Base-by-base conservation (phyloP, 1,140 invertebrate species). In the Orussus abietinus region DNA sequence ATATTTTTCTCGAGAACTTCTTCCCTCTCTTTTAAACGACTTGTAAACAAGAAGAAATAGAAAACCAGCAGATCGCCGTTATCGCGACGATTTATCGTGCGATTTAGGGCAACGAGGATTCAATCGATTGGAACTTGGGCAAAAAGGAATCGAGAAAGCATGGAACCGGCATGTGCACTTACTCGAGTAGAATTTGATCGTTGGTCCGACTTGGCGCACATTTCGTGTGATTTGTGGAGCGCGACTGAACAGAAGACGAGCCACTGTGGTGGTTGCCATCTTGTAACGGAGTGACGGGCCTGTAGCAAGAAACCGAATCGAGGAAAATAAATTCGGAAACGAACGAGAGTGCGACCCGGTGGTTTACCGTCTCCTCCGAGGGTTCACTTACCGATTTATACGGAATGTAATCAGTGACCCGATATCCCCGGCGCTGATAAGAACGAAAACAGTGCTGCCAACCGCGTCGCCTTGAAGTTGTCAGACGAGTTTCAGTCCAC, bases 131-230 rank as follows among this genome's bases (percentile, higher is more conserved):
- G n/a, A n/a, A n/a, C n/a, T n/a, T n/a, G n/a, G n/a, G n/a, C n/a
- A n/a, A n/a, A n/a, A n/a, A n/a, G n/a, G n/a, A 25, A 6, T 7
- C 6, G n/a, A 25, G n/a, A 25, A 25, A 25, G n/a, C 22, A 25
- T 7, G 22, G n/a, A 25, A 25, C 22, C 22, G 22, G 22, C n/a
- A 25, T 29, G 15, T 28, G 31, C 47, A 59, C 60, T 63, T 31
- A 63, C 62, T 45, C 9, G 60, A 63, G 36, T 64, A 64, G 31
- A 47, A 62, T 39, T 56, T 64, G 18, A 58, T 41, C 3, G 38
- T 37, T 0, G 47, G 28, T 9, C 37, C 14, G 2, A 58, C 32
- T 14, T 52, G 47, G 22, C 40, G 47, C 3, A 47, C 19, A 18
- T 42, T 53, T 26, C 45, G 35, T 4, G 12, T 28, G n/a, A 34